Base-by-base conservation (phyloP, 2,113 vertebrate species). In the Ailurus styani region DNA sequence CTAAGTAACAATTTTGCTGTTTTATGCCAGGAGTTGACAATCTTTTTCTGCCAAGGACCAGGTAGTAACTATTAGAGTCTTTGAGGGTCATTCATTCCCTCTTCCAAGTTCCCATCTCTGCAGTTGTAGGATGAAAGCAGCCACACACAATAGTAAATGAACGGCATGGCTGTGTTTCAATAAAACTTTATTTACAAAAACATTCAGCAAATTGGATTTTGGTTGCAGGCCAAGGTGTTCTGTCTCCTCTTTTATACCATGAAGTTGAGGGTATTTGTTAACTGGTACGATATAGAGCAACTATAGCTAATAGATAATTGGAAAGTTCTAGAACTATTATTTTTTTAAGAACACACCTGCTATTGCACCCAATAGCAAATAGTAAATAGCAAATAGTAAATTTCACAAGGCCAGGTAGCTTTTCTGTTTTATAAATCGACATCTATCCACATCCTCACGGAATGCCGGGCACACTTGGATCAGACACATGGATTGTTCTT, bases 361-460 rank as follows among this genome's bases (percentile, higher is more conserved):
- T 79, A 2, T 23, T 27, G 10, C n/a, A n/a, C n/a, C n/a, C n/a
- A n/a, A n/a, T n/a, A n/a, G n/a, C n/a, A n/a, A n/a, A n/a, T n/a
- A n/a, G n/a, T n/a, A n/a, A n/a, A n/a, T n/a, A n/a, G n/a, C n/a
- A n/a, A n/a, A n/a, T n/a, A n/a, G n/a, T n/a, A n/a, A 34, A 14
- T 31, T 7, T 34, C 62, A 40, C 9, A 37, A 45, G 21, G 60
- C 34, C 15, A 68, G 34, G 21, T 23, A 7, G 40, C 10, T 7
- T 68, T 20, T 81, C 40, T 34, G 25, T 73, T 75, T 54, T 37
- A 60, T 23, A 60, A 72, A 52, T 17, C 29, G 1, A 12, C 50
- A 18, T 52, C 40, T n/a, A 1, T 21, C 20, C 8, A 1, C 4
- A n/a, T n/a, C 23, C 54, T 18, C 18, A 25, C 1, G 3, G 47